Evolutionary conservation across 2,888 invertebrate species (phyloP), one percentile per base, ranked within the genome.

Genomic region (Trissolcus japonicus): DNA sequence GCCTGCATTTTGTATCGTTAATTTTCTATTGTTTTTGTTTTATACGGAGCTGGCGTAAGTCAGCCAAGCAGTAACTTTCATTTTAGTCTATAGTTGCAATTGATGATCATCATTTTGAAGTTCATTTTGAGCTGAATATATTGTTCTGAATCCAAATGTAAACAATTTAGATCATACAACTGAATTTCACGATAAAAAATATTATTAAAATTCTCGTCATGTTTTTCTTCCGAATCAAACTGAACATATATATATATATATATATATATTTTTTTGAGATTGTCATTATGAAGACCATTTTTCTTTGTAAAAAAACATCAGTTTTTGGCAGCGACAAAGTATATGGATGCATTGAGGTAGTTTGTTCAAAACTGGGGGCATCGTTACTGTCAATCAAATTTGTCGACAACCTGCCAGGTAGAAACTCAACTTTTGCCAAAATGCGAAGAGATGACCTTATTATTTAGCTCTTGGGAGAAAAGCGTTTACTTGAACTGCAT

Each of bases 61-160:
- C 69, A 79, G 40, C 60, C 50, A 59, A 60, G 73, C 65, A 17
- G 65, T 61, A 25, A 19, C 17, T 9, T 67, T 72, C 60, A 72
- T 76, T 79, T 76, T 66, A 76, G 69, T 48, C 65, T 63, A 40
- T 4, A 60, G 57, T 76, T 73, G 62, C 69, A 61, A 50, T 59
- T 60, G 29, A 35, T 59, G 62, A 57, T 66, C 3, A 25, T 25
- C 4, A 6, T 25, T 25, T 25, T 25, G 25, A 25, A 25, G 4
- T 25, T 6, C 2, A 25, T 25, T 25, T 25, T 25, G 4, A 25
- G 6, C 4, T 25, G 4, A 25, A 25, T 3, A 4, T 25, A 25
- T 25, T 6, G 4, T 25, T 35, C 9, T 29, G 6, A 19, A 60
- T 41, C 43, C 67, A 60, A 46, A 56, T 4, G 6, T 1, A 6